Evolutionary conservation across 2,113 vertebrate species (phyloP).

Genomic region (Anthoscopus minutus): DNA sequence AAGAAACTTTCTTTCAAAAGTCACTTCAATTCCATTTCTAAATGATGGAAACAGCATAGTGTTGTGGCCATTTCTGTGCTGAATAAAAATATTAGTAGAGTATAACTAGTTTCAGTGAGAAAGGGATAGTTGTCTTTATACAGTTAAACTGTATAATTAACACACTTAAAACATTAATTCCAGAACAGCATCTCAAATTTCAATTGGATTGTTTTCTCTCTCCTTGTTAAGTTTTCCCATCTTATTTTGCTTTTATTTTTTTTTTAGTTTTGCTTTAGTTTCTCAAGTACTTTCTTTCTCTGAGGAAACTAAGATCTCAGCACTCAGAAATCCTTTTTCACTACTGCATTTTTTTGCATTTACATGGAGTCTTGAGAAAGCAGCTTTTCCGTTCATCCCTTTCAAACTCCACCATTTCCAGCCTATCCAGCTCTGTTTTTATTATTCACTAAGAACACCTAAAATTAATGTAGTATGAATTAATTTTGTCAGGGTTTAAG

Average conservation of each 20-base stretch:
- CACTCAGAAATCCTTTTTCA: background rate
- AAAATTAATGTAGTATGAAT: background rate
- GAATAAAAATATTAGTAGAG: background rate
- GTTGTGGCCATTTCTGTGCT: background rate
- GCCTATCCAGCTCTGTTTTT: background rate
- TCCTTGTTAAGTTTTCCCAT: background rate
- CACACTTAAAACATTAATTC: background rate
- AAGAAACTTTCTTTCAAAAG: background rate
- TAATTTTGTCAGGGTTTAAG: background rate
- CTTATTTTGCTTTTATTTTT: background rate
- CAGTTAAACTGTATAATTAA: background rate
- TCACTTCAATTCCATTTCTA: background rate
- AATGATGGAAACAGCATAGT: background rate
- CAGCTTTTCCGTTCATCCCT: background rate
- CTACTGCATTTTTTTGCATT: background rate
- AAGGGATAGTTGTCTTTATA: background rate
- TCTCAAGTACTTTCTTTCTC: background rate
- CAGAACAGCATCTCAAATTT: background rate
- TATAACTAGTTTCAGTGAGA: background rate
- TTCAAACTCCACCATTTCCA: background rate
- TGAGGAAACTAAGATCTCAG: background rate
- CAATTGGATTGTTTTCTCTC: background rate
- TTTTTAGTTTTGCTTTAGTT: no score
- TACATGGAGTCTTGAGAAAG: background rate
- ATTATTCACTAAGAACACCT: background rate